These are phyloP conservation scores for Sphyrna mokarran DNA, from an alignment of 2,113 vertebrate species.

Conservation along the genomic window DNA sequence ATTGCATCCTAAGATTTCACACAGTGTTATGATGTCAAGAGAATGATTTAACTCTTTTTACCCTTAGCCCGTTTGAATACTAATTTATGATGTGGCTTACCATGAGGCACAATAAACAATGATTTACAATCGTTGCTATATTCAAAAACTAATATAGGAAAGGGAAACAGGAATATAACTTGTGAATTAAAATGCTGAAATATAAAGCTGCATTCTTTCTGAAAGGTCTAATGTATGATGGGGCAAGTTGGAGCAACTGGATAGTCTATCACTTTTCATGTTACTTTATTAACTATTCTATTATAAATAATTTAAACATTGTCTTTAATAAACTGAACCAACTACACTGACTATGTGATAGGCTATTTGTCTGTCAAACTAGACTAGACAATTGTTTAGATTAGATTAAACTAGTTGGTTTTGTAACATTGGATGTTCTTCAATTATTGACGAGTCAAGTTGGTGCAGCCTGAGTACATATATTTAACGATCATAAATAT, in stretches of 20 bases:
- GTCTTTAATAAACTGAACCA: background rate
- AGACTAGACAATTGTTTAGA: background rate
- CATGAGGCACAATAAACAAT: too few species aligned
- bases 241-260: background rate
- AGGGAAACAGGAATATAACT: too few species aligned
- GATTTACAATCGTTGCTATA: too few species aligned
- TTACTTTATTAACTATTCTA: background rate
- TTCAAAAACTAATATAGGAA: too few species aligned
- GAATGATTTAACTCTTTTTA: too few species aligned
- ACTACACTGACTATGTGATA: background rate
- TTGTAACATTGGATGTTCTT: background rate
- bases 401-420: background rate
- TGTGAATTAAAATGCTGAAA: too few species aligned
- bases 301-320: background rate
- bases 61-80: too few species aligned
- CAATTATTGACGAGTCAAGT: background rate
- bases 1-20: too few species aligned
- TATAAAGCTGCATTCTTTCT: background rate
- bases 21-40: too few species aligned
- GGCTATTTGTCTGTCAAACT: background rate
- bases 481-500: constrained; percentile 21
- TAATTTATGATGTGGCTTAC: too few species aligned
- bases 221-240: background rate
- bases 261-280: background rate
- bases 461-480: background rate